Conservation (phyloP, 2,797 vertebrate genomes). For the Hipposideros larvatus region DNA sequence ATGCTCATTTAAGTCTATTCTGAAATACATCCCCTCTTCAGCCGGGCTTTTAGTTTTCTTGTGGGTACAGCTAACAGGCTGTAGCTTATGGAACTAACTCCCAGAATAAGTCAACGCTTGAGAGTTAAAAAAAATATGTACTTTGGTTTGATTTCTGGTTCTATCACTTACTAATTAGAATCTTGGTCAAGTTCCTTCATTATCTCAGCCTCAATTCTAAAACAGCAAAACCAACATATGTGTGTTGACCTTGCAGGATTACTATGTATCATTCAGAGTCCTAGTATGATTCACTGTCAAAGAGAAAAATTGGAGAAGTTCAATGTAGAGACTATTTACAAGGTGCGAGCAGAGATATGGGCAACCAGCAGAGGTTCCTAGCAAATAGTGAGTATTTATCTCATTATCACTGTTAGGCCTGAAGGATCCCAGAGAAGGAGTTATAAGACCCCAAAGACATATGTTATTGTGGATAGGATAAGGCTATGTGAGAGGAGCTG, state of each 20-base stretch:
- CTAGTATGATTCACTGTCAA: background rate
- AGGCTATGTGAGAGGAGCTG: background rate
- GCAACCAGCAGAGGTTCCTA: background rate
- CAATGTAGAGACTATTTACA: background rate
- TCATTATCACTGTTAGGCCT: background rate
- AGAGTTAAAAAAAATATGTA: background rate
- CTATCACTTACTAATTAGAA: slow-evolving; percentile 24
- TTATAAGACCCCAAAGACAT: background rate
- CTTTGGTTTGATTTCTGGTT: slow-evolving; percentile 44
- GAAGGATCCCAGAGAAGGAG: background rate
- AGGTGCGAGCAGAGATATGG: background rate
- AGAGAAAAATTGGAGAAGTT: background rate
- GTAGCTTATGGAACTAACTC: background rate
- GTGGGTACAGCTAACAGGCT: background rate
- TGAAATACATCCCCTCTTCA: background rate
- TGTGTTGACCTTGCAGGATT: background rate
- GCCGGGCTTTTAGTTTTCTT: background rate
- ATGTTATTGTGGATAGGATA: background rate
- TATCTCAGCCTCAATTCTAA: background rate
- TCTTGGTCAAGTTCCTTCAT: slow-evolving; percentile 18
- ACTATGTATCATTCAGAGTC: background rate
- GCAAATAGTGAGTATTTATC: background rate
- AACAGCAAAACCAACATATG: slow-evolving; percentile 8
- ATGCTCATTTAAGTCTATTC: slow-evolving; percentile 35
- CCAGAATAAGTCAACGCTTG: background rate